Evolutionary conservation across 2,888 invertebrate species (phyloP), one percentile per base, ranked within the genome.

Genomic region (Sycophila texana): DNA sequence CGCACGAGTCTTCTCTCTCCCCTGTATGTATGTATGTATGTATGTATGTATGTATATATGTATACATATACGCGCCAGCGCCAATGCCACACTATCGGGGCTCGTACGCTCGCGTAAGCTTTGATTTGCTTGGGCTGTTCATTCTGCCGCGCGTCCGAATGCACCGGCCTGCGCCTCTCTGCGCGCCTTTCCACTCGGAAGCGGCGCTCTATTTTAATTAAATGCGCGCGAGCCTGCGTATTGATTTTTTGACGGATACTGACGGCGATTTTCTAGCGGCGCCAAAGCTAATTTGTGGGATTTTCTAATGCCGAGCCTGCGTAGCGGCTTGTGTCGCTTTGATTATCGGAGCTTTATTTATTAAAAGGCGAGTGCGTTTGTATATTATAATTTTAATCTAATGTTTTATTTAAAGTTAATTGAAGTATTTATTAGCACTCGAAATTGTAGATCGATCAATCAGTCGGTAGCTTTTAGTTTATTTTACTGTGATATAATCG

Each of bases 51-150:
- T 61, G 13, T n/a, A 30, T 13, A n/a, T 61, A 4, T 30, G 26
- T 30, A 26, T 13, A 16, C 5, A n/a, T 5, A 4, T 2, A 30
- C 14, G n/a, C 39, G n/a, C n/a, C 16, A 12, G 63, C 18, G 63
- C n/a, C 47, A 39, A 26, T 16, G 30, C 30, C 26, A 4, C 63
- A 53, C 53, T n/a, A n/a, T 53, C 16, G 53, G 14, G 53, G 14
- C 7, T 49, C 58, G 16, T 2, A 58, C 77, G 60, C 58, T 51
- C 49, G 66, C 58, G n/a, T 67, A 72, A 77, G 72, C 77, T 72
- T 77, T 77, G 72, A 72, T 72, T 77, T 74, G 57, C 68, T 22
- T 20, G 26, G 49, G 63, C 26, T 57, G 49, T 18, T 63, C 53
- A 16, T 61, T n/a, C 58, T 67, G 51, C 14, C 30, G 55, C 65